Evolutionary conservation across 2,113 vertebrate genomes (phyloP), one percentile per base, ranked within the genome.

Genomic region (Nyctereutes procyonoides): DNA sequence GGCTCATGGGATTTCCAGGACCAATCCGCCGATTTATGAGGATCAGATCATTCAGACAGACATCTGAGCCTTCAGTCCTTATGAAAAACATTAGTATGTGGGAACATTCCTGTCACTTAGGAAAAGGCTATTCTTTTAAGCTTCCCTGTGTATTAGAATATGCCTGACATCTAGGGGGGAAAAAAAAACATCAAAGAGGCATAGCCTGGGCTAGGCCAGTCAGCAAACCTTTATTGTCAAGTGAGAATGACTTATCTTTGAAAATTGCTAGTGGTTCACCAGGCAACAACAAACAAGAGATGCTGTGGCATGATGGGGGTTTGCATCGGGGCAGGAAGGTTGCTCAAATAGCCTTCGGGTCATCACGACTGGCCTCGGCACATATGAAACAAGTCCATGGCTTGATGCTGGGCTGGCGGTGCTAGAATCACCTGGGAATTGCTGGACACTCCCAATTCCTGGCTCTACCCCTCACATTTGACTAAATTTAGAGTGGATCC

Each of bases 1-100:
- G 83, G 74, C 90, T 88, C 88, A 11, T 38, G 77, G 81, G 87
- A 86, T 91, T 88, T 92, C 94, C 81, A 97, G 93, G 90, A 95
- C 88, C 95, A 93, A 94, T 69, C 76, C 3, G 19, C 82, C 32
- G 0, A 83, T 96, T 96, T 96, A 96, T 48, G 88, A 89, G 94
- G 77, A 65, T 82, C 76, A 22, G 90, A 93, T 86, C 90, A 90
- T 81, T 80, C 73, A 86, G 73, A 93, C 91, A 95, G 92, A 96
- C 90, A 84, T 58, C 93, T 26, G 86, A 98, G 79, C 62, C 58
- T 53, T 28, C 56, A 43, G 79, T 77, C 74, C 90, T 93, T 79
- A 38, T 24, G 86, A 93, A 93, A 91, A 93, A 80, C 60, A 58
- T 53, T 48, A 32, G 76, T 58, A 67, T 35, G 43, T 35, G 82